phyloP scores from a whole-genome alignment of 2,113 vertebrate genomes.

The Microcebus tavaratra region DNA sequence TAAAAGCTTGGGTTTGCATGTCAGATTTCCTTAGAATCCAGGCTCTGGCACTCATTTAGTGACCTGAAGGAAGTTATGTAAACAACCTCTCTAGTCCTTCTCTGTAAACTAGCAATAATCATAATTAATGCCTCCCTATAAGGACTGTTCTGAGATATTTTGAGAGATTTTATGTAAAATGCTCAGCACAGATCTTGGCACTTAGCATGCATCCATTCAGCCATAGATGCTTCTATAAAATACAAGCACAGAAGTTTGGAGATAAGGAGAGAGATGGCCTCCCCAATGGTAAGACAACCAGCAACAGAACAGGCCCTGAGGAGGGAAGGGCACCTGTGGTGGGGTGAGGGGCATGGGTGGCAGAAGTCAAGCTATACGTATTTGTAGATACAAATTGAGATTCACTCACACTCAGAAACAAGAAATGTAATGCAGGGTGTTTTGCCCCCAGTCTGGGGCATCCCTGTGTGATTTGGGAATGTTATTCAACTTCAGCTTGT shows the following conservation, averaged over 20 bases:
- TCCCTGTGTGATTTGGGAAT: background rate
- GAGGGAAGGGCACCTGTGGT: background rate
- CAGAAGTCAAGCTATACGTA: background rate
- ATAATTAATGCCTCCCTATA: background rate
- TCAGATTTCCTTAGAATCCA: background rate
- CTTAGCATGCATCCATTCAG: background rate
- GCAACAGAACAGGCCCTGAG: background rate
- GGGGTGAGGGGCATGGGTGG: background rate
- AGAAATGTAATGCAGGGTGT: background rate
- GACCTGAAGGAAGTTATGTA: background rate
- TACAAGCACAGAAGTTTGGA: background rate
- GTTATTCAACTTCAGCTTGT: background rate
- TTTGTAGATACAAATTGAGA: background rate
- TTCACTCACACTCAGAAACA: background rate
- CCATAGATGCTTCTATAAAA: background rate
- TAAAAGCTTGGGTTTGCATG: background rate
- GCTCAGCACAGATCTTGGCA: background rate
- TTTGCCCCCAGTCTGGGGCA: background rate
- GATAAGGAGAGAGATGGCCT: background rate
- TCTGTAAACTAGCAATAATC: background rate
- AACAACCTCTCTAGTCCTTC: background rate
- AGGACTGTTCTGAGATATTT: background rate
- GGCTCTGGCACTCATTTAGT: background rate
- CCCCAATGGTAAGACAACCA: background rate
- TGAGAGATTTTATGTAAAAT: background rate